A percentile compares a stretch with the other conserved stretches of the same genome.
phyloP scores from a whole-genome alignment of 2,113 vertebrate genomes.

The Spilogale gracilis region DNA sequence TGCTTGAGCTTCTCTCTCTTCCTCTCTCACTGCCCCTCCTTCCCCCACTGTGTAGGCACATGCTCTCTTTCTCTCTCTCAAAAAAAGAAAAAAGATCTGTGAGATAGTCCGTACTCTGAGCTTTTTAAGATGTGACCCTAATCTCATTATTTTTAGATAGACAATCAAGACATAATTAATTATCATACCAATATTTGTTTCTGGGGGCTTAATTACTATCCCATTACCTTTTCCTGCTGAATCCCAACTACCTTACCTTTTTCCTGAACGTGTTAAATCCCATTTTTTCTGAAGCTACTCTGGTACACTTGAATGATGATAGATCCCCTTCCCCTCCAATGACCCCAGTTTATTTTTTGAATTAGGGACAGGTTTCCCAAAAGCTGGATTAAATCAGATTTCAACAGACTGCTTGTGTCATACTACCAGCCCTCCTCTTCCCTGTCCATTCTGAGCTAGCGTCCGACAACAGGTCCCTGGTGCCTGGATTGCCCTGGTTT shows the following conservation, averaged over 20 bases:
- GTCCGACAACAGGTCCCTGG: not conserved
- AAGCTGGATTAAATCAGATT: slow-evolving; percentile 25
- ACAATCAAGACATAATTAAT: not conserved
- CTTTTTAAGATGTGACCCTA: slow-evolving; percentile 17
- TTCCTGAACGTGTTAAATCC: not conserved
- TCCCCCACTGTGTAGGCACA: not conserved
- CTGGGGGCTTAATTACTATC: not conserved
- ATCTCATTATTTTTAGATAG: not conserved
- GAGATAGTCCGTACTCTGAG: not conserved
- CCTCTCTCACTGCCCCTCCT: not conserved
- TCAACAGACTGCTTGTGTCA: not conserved
- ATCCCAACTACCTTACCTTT: not conserved
- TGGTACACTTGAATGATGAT: not conserved
- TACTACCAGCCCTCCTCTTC: not conserved
- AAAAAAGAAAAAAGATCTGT: slow-evolving; percentile 14
- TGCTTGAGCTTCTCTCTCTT: not conserved
- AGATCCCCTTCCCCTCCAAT: not conserved
- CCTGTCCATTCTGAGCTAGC: not conserved
- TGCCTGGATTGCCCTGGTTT: not conserved
- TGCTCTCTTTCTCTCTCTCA: not conserved
- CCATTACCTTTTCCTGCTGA: not conserved
- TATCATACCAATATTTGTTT: not conserved
- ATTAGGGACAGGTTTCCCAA: not conserved
- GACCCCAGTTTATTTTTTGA: not conserved
- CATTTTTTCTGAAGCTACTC: not conserved